Evolutionary conservation across 1,140 invertebrate species (phyloP).

Genomic region (Drosophila murphyi): DNA sequence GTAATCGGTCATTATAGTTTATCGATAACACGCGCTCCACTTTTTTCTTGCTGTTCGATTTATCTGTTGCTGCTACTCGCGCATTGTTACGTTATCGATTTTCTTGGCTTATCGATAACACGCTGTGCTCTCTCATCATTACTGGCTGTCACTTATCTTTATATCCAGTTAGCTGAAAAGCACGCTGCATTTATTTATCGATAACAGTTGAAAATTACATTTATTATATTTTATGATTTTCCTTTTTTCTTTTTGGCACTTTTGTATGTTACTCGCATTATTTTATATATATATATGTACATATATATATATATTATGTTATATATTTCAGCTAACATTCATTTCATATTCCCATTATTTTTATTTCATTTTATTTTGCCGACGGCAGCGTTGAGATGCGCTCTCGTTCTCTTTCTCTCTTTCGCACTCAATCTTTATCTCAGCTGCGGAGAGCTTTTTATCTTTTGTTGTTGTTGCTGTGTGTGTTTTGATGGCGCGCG

Average conservation of each 20-base stretch:
- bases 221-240: neutral
- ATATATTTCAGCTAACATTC: neutral
- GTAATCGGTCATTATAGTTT: slow-evolving; percentile 88
- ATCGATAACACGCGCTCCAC: slow-evolving; percentile 32
- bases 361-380: neutral
- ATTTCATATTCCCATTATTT: neutral
- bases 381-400: neutral
- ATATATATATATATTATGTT: no score
- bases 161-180: no score
- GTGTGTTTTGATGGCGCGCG: slow-evolving; percentile 36
- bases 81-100: neutral
- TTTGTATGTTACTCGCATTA: slow-evolving; percentile 1
- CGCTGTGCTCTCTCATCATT: no score
- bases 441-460: slow-evolving; percentile 47
- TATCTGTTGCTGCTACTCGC: neutral
- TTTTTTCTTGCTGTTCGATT: slow-evolving; percentile 1
- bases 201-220: no score
- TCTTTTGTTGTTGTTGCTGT: slow-evolving; percentile 31
- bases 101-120: neutral
- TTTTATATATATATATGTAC: neutral
- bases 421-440: neutral
- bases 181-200: no score
- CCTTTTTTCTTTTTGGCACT: neutral
- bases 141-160: no score
- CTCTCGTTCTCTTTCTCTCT: no score